These are phyloP conservation scores for Leptosomus discolor DNA, from an alignment of 2,113 vertebrate species.

Conservation along the genomic window DNA sequence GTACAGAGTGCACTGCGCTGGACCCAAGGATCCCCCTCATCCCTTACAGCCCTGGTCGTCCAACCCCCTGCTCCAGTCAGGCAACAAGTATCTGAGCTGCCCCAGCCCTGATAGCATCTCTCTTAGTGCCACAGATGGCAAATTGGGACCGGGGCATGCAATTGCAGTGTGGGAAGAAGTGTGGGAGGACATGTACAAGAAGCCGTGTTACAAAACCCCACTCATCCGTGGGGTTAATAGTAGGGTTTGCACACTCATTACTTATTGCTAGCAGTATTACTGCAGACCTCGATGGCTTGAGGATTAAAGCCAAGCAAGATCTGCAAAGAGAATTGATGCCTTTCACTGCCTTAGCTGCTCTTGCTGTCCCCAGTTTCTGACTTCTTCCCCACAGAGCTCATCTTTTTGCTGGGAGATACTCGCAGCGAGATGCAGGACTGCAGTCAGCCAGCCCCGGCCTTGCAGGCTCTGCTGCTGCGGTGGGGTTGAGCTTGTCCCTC, in stretches of 20 bases:
- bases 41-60: neutral
- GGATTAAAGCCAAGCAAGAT: neutral
- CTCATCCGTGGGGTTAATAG: neutral
- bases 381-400: neutral
- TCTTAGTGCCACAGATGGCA: neutral
- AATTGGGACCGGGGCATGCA: neutral
- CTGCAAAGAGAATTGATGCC: neutral
- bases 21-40: accelerated
- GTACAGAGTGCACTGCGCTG: accelerated
- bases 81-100: neutral
- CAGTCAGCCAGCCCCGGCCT: neutral
- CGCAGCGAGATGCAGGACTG: neutral
- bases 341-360: neutral
- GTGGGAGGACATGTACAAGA: neutral
- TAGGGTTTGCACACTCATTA: neutral
- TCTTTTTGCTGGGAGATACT: neutral
- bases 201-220: conserved; percentile 2
- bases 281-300: neutral
- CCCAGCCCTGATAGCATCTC: neutral
- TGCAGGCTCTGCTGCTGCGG: neutral
- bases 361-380: neutral
- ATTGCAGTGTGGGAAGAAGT: neutral
- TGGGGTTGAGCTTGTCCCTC: neutral
- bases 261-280: neutral
- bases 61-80: accelerated